Base-by-base conservation (phyloP, 2,113 vertebrate species). In the Talpa occidentalis region DNA sequence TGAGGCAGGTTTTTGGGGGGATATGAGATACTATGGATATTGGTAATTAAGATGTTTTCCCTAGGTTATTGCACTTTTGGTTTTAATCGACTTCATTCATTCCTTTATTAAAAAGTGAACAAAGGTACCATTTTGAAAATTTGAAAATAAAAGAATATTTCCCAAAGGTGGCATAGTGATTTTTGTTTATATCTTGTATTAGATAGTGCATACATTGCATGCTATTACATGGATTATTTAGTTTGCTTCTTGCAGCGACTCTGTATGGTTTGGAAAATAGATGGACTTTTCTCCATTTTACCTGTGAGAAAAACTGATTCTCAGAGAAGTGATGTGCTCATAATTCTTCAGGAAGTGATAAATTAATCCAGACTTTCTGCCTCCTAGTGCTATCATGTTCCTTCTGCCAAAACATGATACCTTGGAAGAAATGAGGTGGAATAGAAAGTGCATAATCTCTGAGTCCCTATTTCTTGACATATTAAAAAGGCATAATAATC, bases 111-210 rank as follows among this genome's bases (percentile, higher is more conserved):
- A 88, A 54, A 85, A 76, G 49, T 93, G 8, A 21, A n/a, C 83
- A 67, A 86, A 79, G 49, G 70, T 60, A 80, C 28, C 26, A 49
- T 69, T 96, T 86, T 64, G 24, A 82, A 90, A 83, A n/a, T 72
- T 76, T 94, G 80, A 87, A 56, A 66, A n/a, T 93, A 87, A 73
- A 56, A 77, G 69, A 86, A 15, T 86, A 66, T 79, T 91, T 88
- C 40, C n/a, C n/a, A 59, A 26, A 67, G 56, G 44, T 84, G 49
- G 17, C 79, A 32, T 76, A 37, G 30, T 88, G 47, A 49, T 82
- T 93, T 96, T 92, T 92, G 56, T 86, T 91, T 91, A 10, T 78
- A 21, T 81, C 22, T 94, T 90, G 64, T 32, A 37, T 40, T 91
- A 30, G 24, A 56, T 93, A 87, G 4, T 90, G 7, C 54, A n/a